Evolutionary conservation across 2,888 invertebrate genomes (phyloP).

Genomic region (Syrista parreyssii): DNA sequence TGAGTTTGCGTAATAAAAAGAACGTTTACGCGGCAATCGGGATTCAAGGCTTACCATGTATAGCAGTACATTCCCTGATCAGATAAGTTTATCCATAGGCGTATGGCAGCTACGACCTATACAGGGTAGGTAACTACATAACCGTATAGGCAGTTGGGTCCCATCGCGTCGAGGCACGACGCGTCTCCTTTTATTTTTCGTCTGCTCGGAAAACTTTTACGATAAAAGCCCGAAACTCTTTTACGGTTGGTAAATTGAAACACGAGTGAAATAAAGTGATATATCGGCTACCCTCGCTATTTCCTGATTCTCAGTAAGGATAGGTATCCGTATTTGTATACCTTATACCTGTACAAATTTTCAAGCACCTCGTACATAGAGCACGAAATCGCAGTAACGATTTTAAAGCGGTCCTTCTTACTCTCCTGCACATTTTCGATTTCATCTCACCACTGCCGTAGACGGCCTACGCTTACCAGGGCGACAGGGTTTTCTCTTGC

Average conservation of each 20-base stretch:
- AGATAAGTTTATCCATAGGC: neutral
- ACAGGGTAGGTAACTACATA: too few relatives aligned
- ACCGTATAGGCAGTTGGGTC: neutral
- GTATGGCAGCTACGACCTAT: neutral
- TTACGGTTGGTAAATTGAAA: conserved; percentile 47
- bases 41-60: neutral
- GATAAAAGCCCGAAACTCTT: conserved; percentile 49
- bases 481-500: neutral
- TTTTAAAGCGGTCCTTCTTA: neutral
- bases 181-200: conserved; percentile 8
- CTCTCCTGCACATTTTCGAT: neutral
- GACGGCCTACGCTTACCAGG: neutral
- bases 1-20: neutral
- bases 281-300: conserved; percentile 8
- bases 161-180: neutral
- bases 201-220: conserved; percentile 36
- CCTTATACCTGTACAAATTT: neutral
- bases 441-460: neutral
- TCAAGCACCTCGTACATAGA: neutral
- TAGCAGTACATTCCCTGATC: neutral
- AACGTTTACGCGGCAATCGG: neutral
- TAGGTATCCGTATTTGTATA: neutral
- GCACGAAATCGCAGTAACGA: neutral
- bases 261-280: conserved; percentile 41
- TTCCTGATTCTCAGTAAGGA: neutral